These are phyloP conservation scores for Torymus aiolomorphi DNA, from an alignment of 2,888 invertebrate genomes.

Conservation along the genomic window DNA sequence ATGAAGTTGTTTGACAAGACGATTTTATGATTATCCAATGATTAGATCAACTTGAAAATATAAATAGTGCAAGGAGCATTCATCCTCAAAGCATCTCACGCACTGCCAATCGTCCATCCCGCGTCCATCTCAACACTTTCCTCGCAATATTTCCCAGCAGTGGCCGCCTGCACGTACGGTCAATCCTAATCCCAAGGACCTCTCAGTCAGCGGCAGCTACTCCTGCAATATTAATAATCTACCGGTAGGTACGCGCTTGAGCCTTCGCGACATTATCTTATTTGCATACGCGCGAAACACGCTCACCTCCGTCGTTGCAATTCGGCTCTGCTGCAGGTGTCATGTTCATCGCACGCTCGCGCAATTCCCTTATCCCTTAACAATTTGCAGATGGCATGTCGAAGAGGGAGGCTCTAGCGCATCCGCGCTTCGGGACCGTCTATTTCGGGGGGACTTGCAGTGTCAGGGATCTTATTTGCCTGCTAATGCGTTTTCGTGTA, in stretches of 20 bases:
- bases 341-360: constrained; percentile 64
- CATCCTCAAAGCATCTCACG: no score
- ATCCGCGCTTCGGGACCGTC: constrained; percentile 22
- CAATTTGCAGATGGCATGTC: constrained; percentile 71
- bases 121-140: no score
- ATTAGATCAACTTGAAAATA: no score
- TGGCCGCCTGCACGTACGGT: background rate
- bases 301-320: background rate
- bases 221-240: constrained; percentile 9
- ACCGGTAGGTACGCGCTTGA: background rate
- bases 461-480: constrained; percentile 40
- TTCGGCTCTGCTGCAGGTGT: constrained; percentile 61
- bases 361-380: constrained; percentile 72
- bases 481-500: constrained; percentile 24
- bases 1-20: no score
- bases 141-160: no score
- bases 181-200: constrained; percentile 22
- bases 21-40: no score
- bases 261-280: constrained; percentile 11
- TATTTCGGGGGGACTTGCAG: constrained; percentile 11
- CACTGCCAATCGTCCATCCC: no score
- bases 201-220: background rate
- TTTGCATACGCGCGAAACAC: background rate
- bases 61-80: no score
- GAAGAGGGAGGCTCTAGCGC: constrained; percentile 40